phyloP scores from a whole-genome alignment of 2,888 invertebrate species.

The Coronaproctus castanopsis region DNA sequence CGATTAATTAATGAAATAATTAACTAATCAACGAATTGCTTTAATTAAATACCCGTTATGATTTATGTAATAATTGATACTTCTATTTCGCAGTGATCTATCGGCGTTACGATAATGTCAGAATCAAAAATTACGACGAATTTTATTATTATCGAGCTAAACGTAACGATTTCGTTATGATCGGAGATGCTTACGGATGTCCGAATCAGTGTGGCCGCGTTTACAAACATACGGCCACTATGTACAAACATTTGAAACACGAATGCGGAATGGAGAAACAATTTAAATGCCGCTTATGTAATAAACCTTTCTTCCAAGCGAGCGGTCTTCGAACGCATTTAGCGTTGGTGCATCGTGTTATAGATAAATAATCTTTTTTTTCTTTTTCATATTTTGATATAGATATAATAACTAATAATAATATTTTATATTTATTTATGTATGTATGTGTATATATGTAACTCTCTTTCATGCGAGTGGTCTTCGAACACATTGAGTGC shows the following conservation, averaged over 20 bases:
- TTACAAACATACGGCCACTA: conserved; percentile 16
- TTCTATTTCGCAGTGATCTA: too few relatives aligned
- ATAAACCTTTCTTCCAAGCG: conserved; percentile 14
- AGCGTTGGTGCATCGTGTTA: conserved; percentile 6
- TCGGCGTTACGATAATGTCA: too few relatives aligned
- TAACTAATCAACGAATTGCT: too few relatives aligned
- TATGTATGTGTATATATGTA: too few relatives aligned
- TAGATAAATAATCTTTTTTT: not conserved
- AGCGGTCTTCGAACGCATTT: conserved; percentile 16
- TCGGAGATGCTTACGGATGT: not conserved
- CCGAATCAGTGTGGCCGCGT: conserved; percentile 19
- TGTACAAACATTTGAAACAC: conserved; percentile 26
- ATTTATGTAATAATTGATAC: too few relatives aligned
- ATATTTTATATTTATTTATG: too few relatives aligned
- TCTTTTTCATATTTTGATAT: not conserved
- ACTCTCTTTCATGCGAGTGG: too few relatives aligned
- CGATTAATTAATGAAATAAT: too few relatives aligned
- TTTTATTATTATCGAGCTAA: not conserved
- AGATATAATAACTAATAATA: too few relatives aligned
- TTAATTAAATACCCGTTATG: too few relatives aligned
- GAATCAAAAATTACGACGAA: too few relatives aligned
- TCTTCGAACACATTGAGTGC: too few relatives aligned
- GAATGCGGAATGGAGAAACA: conserved; percentile 27
- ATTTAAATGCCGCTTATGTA: conserved; percentile 26
- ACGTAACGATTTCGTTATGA: not conserved